phyloP scores from a whole-genome alignment of 2,797 vertebrate genomes.

The Adelosebastes latens region DNA sequence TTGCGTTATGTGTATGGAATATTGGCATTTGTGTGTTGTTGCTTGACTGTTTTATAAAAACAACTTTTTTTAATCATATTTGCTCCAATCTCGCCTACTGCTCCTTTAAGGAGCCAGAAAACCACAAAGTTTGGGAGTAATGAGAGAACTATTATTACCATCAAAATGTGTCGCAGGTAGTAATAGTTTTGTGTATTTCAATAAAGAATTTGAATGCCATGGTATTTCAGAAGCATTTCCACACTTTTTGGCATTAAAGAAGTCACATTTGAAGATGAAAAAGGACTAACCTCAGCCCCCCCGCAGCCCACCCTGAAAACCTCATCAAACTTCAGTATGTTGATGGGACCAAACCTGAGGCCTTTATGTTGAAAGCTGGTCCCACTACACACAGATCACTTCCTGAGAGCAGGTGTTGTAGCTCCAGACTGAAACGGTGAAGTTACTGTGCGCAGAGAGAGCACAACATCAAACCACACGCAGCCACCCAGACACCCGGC shows the following conservation, averaged over 20 bases:
- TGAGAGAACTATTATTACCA: neutral
- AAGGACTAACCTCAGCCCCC: neutral
- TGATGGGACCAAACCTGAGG: neutral
- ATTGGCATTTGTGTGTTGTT: too few species aligned
- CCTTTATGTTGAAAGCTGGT: neutral
- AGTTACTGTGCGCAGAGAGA: constrained; percentile 17
- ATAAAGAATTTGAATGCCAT: neutral
- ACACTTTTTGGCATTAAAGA: neutral
- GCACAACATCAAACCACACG: constrained; percentile 19
- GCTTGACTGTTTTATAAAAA: too few species aligned
- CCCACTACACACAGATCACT: neutral
- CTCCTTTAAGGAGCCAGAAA: neutral
- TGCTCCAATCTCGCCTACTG: too few species aligned
- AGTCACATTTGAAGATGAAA: neutral
- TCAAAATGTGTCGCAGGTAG: neutral
- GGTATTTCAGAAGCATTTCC: neutral
- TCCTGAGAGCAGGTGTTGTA: constrained; percentile 48
- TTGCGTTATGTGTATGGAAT: too few species aligned
- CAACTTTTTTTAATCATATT: too few species aligned
- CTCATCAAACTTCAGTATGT: neutral
- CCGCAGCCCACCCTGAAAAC: neutral
- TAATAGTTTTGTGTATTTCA: neutral
- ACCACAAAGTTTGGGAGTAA: neutral
- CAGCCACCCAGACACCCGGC: constrained; percentile 40
- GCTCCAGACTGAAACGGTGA: constrained; percentile 2